These are phyloP conservation scores for Daubentonia madagascariensis DNA, from an alignment of 2,113 vertebrate genomes.

Conservation along the genomic window DNA sequence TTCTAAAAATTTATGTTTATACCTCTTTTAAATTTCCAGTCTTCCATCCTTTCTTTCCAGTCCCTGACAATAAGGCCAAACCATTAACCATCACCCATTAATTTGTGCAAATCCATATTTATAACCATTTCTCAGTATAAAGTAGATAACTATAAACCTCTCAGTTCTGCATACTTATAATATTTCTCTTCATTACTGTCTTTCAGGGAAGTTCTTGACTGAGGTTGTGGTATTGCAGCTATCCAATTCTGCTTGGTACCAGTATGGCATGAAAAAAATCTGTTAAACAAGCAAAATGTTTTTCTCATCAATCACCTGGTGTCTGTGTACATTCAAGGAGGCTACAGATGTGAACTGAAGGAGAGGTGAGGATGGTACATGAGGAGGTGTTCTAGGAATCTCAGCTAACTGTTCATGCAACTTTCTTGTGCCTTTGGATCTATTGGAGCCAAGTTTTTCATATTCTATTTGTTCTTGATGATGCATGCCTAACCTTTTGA, in stretches of 20 bases:
- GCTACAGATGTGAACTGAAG: background rate
- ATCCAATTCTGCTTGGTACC: background rate
- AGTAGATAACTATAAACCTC: background rate
- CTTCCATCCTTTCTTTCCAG: background rate
- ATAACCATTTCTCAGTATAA: background rate
- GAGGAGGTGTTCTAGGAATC: background rate
- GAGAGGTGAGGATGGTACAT: background rate
- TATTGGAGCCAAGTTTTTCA: background rate
- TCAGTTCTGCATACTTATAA: background rate
- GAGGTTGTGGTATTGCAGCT: background rate
- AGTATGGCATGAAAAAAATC: background rate
- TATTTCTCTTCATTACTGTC: background rate
- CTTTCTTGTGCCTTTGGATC: background rate
- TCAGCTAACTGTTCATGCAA: background rate
- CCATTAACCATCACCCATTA: background rate
- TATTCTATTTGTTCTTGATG: background rate
- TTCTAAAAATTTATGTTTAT: background rate
- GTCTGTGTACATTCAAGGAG: background rate
- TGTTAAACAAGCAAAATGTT: background rate
- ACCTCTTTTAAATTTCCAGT: background rate
- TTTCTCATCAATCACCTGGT: background rate
- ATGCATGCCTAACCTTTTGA: background rate
- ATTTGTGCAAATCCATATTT: background rate
- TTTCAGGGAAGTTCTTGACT: background rate
- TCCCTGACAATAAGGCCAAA: background rate